phyloP scores from a whole-genome alignment of 2,113 vertebrate genomes.

The Stomatorhinus ivindoensis region DNA sequence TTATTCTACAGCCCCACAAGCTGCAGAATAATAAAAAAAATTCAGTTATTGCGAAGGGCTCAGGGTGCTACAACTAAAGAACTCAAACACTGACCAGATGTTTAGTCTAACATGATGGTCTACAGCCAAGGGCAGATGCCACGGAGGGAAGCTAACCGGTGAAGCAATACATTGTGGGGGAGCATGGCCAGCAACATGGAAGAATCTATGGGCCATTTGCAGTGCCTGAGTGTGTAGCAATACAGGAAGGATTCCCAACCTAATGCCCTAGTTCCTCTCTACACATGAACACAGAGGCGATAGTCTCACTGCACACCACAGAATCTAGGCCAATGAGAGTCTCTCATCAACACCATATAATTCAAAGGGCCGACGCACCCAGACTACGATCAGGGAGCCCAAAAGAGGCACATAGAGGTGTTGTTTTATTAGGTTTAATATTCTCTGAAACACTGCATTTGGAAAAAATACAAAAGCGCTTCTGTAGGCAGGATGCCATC shows the following conservation, averaged over 20 bases:
- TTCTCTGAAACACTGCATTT: constrained; percentile 90
- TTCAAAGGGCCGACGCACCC: neutral
- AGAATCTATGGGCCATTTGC: neutral
- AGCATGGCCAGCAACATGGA: neutral
- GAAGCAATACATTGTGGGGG: neutral
- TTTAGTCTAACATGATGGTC: neutral
- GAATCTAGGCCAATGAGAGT: neutral
- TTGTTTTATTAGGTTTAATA: constrained; percentile 75
- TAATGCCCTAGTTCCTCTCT: neutral
- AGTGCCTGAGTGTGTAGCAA: neutral
- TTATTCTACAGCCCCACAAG: neutral
- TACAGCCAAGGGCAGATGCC: neutral
- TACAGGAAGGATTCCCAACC: neutral
- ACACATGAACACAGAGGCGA: neutral
- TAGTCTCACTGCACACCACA: neutral
- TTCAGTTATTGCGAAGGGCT: neutral
- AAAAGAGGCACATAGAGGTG: constrained; percentile 10
- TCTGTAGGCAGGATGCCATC: constrained; percentile 69
- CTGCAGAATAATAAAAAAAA: neutral
- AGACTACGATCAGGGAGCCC: neutral
- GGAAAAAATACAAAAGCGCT: constrained; percentile 95
- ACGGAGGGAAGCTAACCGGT: neutral
- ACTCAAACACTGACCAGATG: neutral
- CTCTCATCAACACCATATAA: neutral
- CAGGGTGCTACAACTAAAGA: neutral